Percentiles rank a stretch among this genome's conserved stretches.
Evolutionary conservation across 2,113 vertebrate species (phyloP).

Genomic region (Emydura subglobosa): DNA sequence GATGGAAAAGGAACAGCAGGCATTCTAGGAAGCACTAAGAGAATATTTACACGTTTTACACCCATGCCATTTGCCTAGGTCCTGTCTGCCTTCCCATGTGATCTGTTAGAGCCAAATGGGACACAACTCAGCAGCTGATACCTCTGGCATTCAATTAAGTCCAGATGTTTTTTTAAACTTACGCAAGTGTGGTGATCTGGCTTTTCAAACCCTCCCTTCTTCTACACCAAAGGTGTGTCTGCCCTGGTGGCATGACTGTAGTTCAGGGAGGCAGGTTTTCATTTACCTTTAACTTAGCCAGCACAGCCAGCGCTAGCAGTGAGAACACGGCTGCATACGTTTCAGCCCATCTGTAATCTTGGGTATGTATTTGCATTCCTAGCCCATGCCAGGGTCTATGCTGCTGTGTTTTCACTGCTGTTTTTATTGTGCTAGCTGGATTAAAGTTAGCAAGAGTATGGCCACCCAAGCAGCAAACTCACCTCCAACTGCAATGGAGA

Average conservation of each 20-base stretch:
- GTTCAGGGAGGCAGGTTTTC: too few species aligned
- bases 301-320: too few species aligned
- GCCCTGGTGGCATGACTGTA: too few species aligned
- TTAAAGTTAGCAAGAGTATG: neutral
- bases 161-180: neutral
- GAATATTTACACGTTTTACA: neutral
- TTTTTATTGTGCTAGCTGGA: neutral
- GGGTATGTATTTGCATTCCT: too few species aligned
- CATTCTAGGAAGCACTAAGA: neutral
- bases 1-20: neutral
- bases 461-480: neutral
- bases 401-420: neutral
- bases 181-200: neutral
- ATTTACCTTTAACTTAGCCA: too few species aligned
- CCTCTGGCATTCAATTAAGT: neutral
- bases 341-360: too few species aligned
- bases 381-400: neutral
- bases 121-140: neutral
- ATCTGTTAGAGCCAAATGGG: neutral
- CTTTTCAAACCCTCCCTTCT: neutral
- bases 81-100: neutral
- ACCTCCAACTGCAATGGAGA: too few species aligned
- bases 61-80: neutral
- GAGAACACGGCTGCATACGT: too few species aligned
- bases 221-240: too few species aligned